Evolutionary conservation across 2,888 invertebrate genomes (phyloP), one percentile per base, ranked within the genome.

Genomic region (Clitarchus hookeri): DNA sequence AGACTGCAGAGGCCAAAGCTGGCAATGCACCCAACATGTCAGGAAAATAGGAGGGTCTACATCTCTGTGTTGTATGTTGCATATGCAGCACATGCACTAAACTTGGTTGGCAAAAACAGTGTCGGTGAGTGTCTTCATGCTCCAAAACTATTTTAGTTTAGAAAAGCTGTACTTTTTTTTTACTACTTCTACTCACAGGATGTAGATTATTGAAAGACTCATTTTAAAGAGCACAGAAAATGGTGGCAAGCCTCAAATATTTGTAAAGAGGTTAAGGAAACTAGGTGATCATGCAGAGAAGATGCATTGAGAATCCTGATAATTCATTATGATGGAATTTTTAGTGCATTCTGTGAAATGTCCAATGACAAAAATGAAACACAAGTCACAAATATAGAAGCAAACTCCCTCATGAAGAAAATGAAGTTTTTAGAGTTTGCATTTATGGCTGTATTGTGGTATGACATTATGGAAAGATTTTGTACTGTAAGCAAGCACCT

Each of bases 381-480:
- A n/a, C 78, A 78, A 2, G n/a, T 78, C 78, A 78, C 26, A 78
- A 78, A 9, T 1, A 78, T 78, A 8, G 78, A 78, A 78, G 78
- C 78, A 65, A 65, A 19, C 6, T 65, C 77, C 6, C 78, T 78
- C 6, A 78, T 23, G 78, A 78, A 78, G 78, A 78, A 78, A 78
- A 78, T 78, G 82, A 25, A 36, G 0, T 27, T 0, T 23, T 82
- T 82, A 3, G 82, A 82, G 27, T 26, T 27, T 82, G 19, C 36
- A 12, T 82, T 82, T 82, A 26, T 82, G 82, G 44, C 82, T 19
- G 82, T 11, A 36, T 82, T 26, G 27, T 26, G 26, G 82, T 19
- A 82, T 23, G 23, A 36, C 82, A 82, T 82, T 27, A 82, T 36
- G 27, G 82, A 82, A 82, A 82, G 82, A 82, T 82, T 82, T 36